phyloP scores from a whole-genome alignment of 2,888 invertebrate genomes.

The Erebia ligea region DNA sequence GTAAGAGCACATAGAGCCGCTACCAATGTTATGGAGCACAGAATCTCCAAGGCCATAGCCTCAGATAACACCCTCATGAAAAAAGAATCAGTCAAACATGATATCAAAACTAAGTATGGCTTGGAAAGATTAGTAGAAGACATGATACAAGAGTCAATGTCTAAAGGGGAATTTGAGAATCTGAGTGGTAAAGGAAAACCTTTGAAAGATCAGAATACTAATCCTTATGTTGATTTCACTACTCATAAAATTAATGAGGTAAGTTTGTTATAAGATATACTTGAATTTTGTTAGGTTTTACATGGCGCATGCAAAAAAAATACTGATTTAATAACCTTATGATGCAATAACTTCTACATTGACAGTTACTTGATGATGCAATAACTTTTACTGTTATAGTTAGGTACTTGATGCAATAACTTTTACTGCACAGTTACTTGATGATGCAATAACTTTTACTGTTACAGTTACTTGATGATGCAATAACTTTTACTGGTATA shows the following conservation, averaged over 20 bases:
- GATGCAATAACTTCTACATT: too few species aligned
- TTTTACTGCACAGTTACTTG: too few species aligned
- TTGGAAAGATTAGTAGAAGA: constrained; percentile 95
- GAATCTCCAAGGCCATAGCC: constrained; percentile 84
- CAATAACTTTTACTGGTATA: too few species aligned
- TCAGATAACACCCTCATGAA: constrained; percentile 86
- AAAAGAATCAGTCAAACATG: constrained; percentile 84
- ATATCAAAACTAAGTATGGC: constrained; percentile 91
- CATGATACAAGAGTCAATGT: constrained; percentile 95
- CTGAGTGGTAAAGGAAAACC: constrained; percentile 93
- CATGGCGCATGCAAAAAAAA: too few species aligned
- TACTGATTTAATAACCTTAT: too few species aligned
- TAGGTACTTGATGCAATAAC: too few species aligned
- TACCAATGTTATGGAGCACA: constrained; percentile 84
- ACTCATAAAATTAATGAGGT: constrained; percentile 94
- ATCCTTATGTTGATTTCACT: constrained; percentile 94
- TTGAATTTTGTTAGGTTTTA: neutral
- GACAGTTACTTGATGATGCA: too few species aligned
- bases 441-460: too few species aligned
- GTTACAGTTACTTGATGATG: too few species aligned
- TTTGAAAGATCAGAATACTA: constrained; percentile 85
- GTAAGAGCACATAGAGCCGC: constrained; percentile 87
- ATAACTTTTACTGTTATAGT: too few species aligned
- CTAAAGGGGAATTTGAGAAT: constrained; percentile 94
- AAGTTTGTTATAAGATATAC: constrained; percentile 24